A percentile compares a stretch with the other conserved stretches of the same genome.
Evolutionary conservation across 1,140 invertebrate species (phyloP).

Genomic region (Neomicropteryx cornuta): DNA sequence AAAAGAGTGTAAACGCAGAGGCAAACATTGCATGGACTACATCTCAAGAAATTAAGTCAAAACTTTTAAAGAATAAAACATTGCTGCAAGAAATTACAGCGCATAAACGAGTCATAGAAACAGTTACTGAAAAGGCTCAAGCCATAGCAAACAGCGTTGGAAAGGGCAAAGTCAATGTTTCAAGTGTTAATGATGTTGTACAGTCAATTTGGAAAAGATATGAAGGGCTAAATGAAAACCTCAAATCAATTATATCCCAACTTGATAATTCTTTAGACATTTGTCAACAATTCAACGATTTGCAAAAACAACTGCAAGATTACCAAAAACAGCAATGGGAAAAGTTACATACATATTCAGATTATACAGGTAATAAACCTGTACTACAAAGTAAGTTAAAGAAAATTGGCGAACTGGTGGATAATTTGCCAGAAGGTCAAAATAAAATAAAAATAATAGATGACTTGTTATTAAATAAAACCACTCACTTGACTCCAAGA

Average conservation of each 20-base stretch:
- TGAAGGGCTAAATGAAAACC: conserved; percentile 48
- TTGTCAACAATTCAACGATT: conserved; percentile 73
- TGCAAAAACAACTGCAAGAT: conserved; percentile 75
- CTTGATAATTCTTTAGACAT: conserved; percentile 65
- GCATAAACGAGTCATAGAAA: conserved; percentile 83
- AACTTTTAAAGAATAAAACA: conserved; percentile 78
- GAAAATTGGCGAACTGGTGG: conserved; percentile 67
- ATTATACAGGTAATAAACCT: conserved; percentile 72
- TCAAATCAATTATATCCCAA: conserved; percentile 36
- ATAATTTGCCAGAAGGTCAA: conserved; percentile 61
- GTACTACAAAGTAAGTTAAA: conserved; percentile 58
- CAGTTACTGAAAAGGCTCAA: conserved; percentile 78
- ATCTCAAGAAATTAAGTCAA: conserved; percentile 77
- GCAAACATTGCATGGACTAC: conserved; percentile 46
- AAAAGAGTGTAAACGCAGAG: conserved; percentile 67
- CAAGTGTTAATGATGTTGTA: conserved; percentile 55
- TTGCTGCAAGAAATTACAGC: conserved; percentile 80
- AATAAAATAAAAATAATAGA: conserved; percentile 58
- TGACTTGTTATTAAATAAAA: conserved; percentile 55
- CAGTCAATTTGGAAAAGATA: conserved; percentile 63
- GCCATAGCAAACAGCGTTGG: conserved; percentile 40
- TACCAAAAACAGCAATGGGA: conserved; percentile 85
- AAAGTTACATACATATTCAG: conserved; percentile 59
- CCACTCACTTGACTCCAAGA: conserved; percentile 53
- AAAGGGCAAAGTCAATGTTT: conserved; percentile 47